Base-by-base conservation (phyloP, 2,797 vertebrate species). In the Dallia pectoralis region DNA sequence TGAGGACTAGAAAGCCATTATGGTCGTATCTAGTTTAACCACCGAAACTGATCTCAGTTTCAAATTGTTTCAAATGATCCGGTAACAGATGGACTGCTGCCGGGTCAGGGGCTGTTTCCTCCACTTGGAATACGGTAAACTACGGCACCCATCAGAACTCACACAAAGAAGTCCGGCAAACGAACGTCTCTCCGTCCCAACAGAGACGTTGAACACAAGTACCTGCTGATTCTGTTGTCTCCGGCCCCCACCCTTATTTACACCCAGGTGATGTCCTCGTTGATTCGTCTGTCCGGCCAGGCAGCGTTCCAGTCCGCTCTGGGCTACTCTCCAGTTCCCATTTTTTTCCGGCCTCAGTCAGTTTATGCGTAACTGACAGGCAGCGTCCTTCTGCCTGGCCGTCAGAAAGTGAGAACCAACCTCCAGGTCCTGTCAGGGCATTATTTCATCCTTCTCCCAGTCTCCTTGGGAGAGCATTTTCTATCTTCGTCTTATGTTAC, bases 281-380 rank as follows among this genome's bases (percentile, higher is more conserved):
- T 18, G 62, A 64, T 64, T 29, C 16, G 62, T 64, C 14, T 64
- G 62, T 64, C 27, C 3, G 30, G 0, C 6, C 30, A 15, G 27
- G 30, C 62, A 64, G 30, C 27, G 16, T 29, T 63, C n/a, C 53
- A 59, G 53, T 59, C 53, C 11, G n/a, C 51, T 56, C 16, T 22
- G 53, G 22, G 53, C 53, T 59, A 8, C 82, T 86, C 86, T 87
- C 84, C 75, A 63, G 85, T 81, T 82, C 71, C 79, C 67, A 71
- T 85, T 19, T 33, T n/a, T 36, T 4, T 67, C 71, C 80, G 29
- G 83, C 87, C 77, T 88, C 84, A 79, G 84, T 86, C 78, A 80
- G 81, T 77, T 76, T 74, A 77, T 82, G 79, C 81, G 75, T 88
- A 79, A 82, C 68, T 77, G 76, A 79, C 76, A 75, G 69, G 8